phyloP scores from a whole-genome alignment of 53 echinoderm and acorn worm species.

The Arbacia lixula region DNA sequence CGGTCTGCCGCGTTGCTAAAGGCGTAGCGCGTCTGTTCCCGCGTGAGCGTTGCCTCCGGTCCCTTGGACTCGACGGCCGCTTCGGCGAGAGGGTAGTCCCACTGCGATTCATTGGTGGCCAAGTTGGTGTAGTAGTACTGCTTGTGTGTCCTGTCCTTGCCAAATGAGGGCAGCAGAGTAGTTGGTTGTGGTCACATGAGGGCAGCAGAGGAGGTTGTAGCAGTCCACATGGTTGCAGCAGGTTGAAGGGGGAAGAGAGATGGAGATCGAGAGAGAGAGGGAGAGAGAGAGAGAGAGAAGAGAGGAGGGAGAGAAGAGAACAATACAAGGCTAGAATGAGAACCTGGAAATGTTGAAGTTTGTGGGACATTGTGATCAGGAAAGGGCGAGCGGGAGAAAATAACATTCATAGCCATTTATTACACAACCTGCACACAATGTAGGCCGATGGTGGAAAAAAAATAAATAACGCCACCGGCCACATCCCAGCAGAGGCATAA shows the following conservation, averaged over 20 bases:
- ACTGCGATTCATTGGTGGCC: constrained; percentile 84
- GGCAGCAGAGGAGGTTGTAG: constrained; percentile 4
- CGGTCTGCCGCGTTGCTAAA: constrained; percentile 51
- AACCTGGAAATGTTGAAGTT: not conserved
- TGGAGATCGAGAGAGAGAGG: not conserved
- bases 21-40: constrained; percentile 50
- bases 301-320: constrained; percentile 17
- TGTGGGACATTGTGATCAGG: too few relatives aligned
- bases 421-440: too few relatives aligned
- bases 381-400: too few relatives aligned
- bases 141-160: constrained; percentile 77
- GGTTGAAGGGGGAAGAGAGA: not conserved
- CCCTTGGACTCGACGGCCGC: constrained; percentile 20
- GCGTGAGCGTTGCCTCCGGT: constrained; percentile 19
- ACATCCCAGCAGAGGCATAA: too few relatives aligned
- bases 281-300: constrained; percentile 34
- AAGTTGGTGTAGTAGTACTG: constrained; percentile 93
- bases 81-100: constrained; percentile 88
- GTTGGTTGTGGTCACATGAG: not conserved
- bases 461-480: too few relatives aligned
- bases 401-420: too few relatives aligned
- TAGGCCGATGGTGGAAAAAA: too few relatives aligned
- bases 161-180: not conserved
- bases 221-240: not conserved
- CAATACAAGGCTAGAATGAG: constrained; percentile 24